These are phyloP conservation scores for Drosophila tropicalis DNA, from an alignment of 1,140 invertebrate genomes.

Conservation along the genomic window DNA sequence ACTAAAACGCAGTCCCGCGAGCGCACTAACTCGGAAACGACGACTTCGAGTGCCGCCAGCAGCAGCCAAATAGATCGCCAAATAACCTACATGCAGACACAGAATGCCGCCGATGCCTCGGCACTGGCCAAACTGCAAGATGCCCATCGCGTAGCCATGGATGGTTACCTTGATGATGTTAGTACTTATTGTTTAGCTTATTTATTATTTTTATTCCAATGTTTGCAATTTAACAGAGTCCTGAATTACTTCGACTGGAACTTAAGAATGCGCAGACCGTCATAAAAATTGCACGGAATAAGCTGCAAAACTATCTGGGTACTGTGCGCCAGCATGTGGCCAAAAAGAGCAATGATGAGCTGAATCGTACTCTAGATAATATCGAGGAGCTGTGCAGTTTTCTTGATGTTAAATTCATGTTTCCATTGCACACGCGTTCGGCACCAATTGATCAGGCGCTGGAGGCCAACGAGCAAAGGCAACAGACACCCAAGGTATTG, in stretches of 20 bases:
- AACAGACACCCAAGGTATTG: slow-evolving; percentile 16
- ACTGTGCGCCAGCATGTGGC: slow-evolving; percentile 75
- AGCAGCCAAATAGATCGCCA: slow-evolving; percentile 60
- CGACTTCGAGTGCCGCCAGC: slow-evolving; percentile 20
- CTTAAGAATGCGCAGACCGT: slow-evolving; percentile 82
- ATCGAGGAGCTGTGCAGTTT: slow-evolving; percentile 83
- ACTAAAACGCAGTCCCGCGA: slow-evolving; percentile 10
- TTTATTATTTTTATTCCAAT: neutral
- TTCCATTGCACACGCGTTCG: slow-evolving; percentile 55
- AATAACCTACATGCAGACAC: slow-evolving; percentile 66
- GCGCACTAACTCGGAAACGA: slow-evolving; percentile 49
- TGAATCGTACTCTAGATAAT: slow-evolving; percentile 81
- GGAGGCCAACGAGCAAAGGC: slow-evolving; percentile 78
- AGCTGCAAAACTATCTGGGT: slow-evolving; percentile 79
- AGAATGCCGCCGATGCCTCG: slow-evolving; percentile 62
- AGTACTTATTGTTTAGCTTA: slow-evolving; percentile 14
- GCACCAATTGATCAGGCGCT: slow-evolving; percentile 76
- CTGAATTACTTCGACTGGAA: slow-evolving; percentile 79
- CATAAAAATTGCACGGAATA: slow-evolving; percentile 81
- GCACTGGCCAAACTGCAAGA: slow-evolving; percentile 59
- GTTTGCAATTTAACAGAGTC: slow-evolving; percentile 66
- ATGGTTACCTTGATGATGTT: slow-evolving; percentile 74
- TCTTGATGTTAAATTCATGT: slow-evolving; percentile 71
- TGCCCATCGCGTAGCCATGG: slow-evolving; percentile 62
- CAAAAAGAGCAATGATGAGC: slow-evolving; percentile 63